phyloP scores from a whole-genome alignment of 2,888 invertebrate species.

The Deilephila elpenor region DNA sequence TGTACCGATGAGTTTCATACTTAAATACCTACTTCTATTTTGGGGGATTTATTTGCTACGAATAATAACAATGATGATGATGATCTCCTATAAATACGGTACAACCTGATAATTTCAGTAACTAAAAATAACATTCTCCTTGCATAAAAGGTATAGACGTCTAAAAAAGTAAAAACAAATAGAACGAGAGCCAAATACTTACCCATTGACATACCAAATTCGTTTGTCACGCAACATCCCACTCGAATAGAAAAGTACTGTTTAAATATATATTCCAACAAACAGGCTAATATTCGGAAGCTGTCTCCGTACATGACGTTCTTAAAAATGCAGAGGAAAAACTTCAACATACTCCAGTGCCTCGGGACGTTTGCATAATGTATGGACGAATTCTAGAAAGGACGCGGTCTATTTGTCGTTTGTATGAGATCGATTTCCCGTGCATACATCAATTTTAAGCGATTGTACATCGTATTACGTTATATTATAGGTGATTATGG shows the following conservation, averaged over 20 bases:
- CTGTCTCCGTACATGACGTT: background rate
- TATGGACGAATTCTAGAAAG: slow-evolving; percentile 26
- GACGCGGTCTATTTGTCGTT: slow-evolving; percentile 18
- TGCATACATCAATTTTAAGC: background rate
- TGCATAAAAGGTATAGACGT: too few species aligned
- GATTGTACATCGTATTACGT: slow-evolving; percentile 23
- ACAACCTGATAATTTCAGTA: too few species aligned
- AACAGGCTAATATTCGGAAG: slow-evolving; percentile 3
- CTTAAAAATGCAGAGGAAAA: slow-evolving; percentile 22
- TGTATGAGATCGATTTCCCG: slow-evolving; percentile 13
- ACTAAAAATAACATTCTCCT: too few species aligned
- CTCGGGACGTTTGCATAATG: slow-evolving; percentile 19
- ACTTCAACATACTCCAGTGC: background rate
- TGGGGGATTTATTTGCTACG: too few species aligned
- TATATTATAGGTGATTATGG: slow-evolving; percentile 16
- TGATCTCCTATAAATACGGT: too few species aligned
- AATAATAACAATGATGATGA: too few species aligned
- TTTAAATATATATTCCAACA: slow-evolving; percentile 14
- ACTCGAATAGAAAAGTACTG: slow-evolving; percentile 3
- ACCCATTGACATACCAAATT: background rate
- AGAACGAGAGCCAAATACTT: background rate
- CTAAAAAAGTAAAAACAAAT: too few species aligned
- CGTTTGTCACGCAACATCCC: background rate
- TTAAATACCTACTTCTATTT: too few species aligned
- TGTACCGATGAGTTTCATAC: too few species aligned